Conservation (phyloP, 2,797 vertebrate genomes). For the Helicolenus hilgendorfi region DNA sequence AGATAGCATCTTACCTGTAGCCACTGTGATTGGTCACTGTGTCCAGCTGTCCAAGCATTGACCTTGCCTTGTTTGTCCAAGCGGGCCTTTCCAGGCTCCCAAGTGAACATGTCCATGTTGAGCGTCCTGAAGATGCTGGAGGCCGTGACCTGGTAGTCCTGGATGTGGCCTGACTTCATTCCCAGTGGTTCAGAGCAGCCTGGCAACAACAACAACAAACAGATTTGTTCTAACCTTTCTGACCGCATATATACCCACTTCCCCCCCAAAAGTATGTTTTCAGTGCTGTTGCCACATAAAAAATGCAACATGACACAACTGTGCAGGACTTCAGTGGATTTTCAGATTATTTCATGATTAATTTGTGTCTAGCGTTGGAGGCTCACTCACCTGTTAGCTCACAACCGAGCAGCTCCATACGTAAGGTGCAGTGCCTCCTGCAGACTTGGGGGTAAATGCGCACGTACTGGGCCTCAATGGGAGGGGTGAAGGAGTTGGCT, state of each 20-base stretch:
- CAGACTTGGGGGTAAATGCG: slow-evolving; percentile 98
- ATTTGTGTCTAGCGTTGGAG: neutral
- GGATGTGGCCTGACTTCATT: slow-evolving; percentile 98
- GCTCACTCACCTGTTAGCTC: slow-evolving; percentile 94
- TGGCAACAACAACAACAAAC: slow-evolving; percentile 66
- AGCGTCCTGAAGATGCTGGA: slow-evolving; percentile 98
- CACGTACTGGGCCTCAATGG: slow-evolving; percentile 97
- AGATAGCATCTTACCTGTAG: slow-evolving; percentile 92
- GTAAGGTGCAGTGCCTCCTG: slow-evolving; percentile 96
- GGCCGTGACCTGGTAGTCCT: slow-evolving; percentile 97
- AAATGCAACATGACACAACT: neutral
- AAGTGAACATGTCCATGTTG: slow-evolving; percentile 99
- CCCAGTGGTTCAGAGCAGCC: slow-evolving; percentile 98
- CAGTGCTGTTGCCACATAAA: neutral
- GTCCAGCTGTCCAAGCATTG: slow-evolving; percentile 98
- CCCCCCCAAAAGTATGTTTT: neutral
- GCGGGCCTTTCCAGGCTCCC: slow-evolving; percentile 97
- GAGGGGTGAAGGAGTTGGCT: slow-evolving; percentile 98
- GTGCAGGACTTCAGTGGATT: neutral
- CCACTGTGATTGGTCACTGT: slow-evolving; percentile 99
- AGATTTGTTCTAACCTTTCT: neutral
- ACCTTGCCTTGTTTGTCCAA: slow-evolving; percentile 99
- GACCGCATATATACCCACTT: neutral
- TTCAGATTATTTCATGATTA: neutral
- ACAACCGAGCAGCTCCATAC: slow-evolving; percentile 98